Percentiles rank a stretch among this genome's conserved stretches.
Evolutionary conservation across 2,113 vertebrate species (phyloP).

Genomic region (Seriola aureovittata): DNA sequence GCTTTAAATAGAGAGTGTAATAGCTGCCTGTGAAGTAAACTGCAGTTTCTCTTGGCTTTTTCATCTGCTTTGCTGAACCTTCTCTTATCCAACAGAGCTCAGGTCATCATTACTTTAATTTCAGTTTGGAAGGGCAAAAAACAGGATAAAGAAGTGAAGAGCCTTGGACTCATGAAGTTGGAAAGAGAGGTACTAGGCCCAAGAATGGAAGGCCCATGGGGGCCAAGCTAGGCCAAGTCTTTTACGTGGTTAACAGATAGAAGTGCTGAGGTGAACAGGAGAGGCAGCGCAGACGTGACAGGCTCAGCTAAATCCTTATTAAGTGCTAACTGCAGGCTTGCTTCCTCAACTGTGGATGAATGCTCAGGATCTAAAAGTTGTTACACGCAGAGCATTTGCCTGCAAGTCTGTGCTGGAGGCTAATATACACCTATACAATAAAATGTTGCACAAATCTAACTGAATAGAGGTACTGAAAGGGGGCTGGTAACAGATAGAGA

Average conservation of each 20-base stretch:
- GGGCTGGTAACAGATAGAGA: background rate
- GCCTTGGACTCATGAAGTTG: background rate
- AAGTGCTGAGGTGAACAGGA: conserved; percentile 54
- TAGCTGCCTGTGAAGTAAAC: background rate
- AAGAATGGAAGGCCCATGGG: conserved; percentile 17
- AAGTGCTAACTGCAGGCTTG: conserved; percentile 41
- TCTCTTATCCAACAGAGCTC: conserved; percentile 5
- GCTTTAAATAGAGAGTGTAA: background rate
- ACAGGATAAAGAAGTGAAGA: conserved; percentile 20
- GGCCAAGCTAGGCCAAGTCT: conserved; percentile 11
- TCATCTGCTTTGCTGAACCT: conserved; percentile 10
- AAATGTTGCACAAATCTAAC: conserved; percentile 18
- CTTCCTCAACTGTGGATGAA: conserved; percentile 36
- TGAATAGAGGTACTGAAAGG: conserved; percentile 12
- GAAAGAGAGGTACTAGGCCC: background rate
- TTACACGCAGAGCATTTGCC: conserved; percentile 9
- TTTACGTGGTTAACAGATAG: conserved; percentile 34
- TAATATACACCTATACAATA: background rate
- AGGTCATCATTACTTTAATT: conserved; percentile 29
- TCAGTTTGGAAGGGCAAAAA: background rate
- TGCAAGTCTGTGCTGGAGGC: background rate
- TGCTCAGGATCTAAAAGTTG: conserved; percentile 5
- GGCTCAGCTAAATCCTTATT: conserved; percentile 40
- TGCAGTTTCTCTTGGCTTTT: background rate
- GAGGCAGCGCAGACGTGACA: conserved; percentile 28